Evolutionary conservation across 37 sponge, comb jelly and placozoan species (phyloP).

Genomic region (Chondrosia reniformis): DNA sequence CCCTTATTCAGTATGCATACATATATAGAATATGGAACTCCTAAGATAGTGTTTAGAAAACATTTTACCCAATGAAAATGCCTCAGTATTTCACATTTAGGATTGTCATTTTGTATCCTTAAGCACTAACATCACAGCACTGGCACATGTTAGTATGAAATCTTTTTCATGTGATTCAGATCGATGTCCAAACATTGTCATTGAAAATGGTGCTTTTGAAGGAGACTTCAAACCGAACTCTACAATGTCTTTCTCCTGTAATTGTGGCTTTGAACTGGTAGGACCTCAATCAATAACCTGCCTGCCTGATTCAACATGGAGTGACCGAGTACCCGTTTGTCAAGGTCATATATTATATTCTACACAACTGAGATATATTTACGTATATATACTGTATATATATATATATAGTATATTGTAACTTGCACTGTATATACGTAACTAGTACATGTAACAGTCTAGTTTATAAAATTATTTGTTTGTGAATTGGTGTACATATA

Average conservation of each 20-base stretch:
- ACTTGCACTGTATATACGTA: too few species aligned
- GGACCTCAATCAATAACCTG: neutral
- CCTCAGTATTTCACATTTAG: neutral
- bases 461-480: too few species aligned
- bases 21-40: too few species aligned
- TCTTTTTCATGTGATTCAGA: neutral
- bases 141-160: neutral
- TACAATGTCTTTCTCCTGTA: slow-evolving; percentile 1
- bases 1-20: too few species aligned
- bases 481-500: too few species aligned
- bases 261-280: neutral
- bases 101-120: neutral
- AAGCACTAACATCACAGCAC: neutral
- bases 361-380: too few species aligned
- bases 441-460: too few species aligned
- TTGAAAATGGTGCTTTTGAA: neutral
- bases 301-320: neutral
- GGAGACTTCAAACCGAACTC: neutral
- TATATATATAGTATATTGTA: too few species aligned
- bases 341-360: too few species aligned
- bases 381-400: too few species aligned
- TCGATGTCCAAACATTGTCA: neutral
- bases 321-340: neutral
- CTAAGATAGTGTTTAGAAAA: too few species aligned
- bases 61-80: neutral